These are phyloP conservation scores for Sitobion miscanthi DNA, from an alignment of 1,140 invertebrate species.

Conservation along the genomic window DNA sequence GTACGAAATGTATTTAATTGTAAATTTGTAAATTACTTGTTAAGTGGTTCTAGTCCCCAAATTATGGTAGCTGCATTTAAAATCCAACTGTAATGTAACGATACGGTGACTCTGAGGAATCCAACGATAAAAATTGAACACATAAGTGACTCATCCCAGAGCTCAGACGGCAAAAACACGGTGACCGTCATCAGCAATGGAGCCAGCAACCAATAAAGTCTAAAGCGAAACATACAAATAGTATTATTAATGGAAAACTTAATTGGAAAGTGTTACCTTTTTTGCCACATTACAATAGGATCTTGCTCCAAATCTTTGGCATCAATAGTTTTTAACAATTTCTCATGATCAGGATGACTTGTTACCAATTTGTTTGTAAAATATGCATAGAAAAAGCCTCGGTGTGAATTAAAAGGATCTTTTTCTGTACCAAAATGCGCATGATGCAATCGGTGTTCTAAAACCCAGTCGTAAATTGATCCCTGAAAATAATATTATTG, in stretches of 20 bases:
- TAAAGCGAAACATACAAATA: conserved; percentile 61
- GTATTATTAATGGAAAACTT: conserved; percentile 22
- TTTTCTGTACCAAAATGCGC: conserved; percentile 84
- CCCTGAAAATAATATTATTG: conserved; percentile 68
- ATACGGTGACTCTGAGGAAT: conserved; percentile 71
- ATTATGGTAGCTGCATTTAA: conserved; percentile 74
- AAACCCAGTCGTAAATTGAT: conserved; percentile 78
- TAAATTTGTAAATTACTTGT: conserved; percentile 71
- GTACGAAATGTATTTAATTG: neutral
- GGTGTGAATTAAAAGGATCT: conserved; percentile 87
- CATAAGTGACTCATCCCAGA: conserved; percentile 73
- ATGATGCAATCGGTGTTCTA: conserved; percentile 88
- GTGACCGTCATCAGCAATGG: conserved; percentile 71
- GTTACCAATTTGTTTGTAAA: conserved; percentile 68
- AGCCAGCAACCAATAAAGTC: conserved; percentile 76
- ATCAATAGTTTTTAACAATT: conserved; percentile 77
- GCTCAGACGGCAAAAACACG: conserved; percentile 74
- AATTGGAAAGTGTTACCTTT: conserved; percentile 66
- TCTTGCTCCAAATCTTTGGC: conserved; percentile 85
- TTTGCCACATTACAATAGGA: conserved; percentile 84
- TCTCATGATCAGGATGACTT: conserved; percentile 75
- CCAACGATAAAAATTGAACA: conserved; percentile 71
- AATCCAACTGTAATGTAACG: conserved; percentile 64
- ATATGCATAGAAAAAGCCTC: conserved; percentile 87
- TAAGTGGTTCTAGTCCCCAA: conserved; percentile 74